Evolutionary conservation across 2,888 invertebrate genomes (phyloP).

Genomic region (Himalopsyche kuldschensis): DNA sequence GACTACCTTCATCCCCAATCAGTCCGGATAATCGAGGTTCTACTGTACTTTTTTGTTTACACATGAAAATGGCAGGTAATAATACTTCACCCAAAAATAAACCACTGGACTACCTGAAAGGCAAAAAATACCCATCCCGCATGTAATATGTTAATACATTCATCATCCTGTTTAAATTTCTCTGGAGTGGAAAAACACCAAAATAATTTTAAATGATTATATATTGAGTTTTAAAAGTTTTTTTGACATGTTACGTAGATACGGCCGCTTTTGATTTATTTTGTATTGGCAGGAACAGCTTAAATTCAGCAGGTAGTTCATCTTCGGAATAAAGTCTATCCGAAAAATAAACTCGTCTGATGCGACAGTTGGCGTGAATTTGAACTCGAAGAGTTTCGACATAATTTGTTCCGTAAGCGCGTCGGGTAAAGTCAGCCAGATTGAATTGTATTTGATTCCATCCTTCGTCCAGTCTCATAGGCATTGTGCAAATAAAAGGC

Average conservation of each 20-base stretch:
- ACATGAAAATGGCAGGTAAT: no score
- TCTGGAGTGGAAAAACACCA: no score
- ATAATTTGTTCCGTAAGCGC: slow-evolving; percentile 96
- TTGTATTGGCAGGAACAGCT: slow-evolving; percentile 91
- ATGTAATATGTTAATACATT: no score
- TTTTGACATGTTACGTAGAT: slow-evolving; percentile 48
- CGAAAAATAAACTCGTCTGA: slow-evolving; percentile 87
- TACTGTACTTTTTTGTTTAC: no score
- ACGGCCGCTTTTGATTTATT: slow-evolving; percentile 67
- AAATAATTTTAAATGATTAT: not conserved
- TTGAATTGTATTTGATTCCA: slow-evolving; percentile 97
- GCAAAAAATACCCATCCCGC: no score
- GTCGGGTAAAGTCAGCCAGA: slow-evolving; percentile 87
- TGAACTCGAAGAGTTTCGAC: slow-evolving; percentile 89
- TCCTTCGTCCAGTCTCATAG: slow-evolving; percentile 90
- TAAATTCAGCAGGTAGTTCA: slow-evolving; percentile 93
- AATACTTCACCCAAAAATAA: no score
- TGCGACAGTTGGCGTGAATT: slow-evolving; percentile 94
- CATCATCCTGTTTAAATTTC: no score
- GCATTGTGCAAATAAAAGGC: slow-evolving; percentile 98
- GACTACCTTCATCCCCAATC: no score
- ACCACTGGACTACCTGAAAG: no score
- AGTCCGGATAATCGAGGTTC: no score
- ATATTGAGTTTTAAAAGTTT: not conserved
- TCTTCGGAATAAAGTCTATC: slow-evolving; percentile 92